Conservation (phyloP, 37 sponge, comb jelly and placozoan species). For the Cladorhizidae sp. region DNA sequence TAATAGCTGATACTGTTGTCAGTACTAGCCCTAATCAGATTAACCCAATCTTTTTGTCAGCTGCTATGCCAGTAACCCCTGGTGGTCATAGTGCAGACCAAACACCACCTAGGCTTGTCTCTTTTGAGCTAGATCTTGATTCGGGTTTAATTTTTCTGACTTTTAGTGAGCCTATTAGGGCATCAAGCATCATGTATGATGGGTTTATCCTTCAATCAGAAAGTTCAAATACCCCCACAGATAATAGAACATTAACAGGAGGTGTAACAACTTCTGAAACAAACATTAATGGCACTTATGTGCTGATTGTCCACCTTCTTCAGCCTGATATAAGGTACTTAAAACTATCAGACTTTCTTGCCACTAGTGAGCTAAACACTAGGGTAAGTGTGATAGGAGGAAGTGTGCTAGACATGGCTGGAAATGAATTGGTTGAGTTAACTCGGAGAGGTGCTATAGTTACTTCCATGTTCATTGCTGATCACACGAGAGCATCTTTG, state of each 20-base stretch:
- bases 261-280: conserved; percentile 43
- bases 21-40: conserved; percentile 53
- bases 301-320: conserved; percentile 58
- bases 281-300: conserved; percentile 71
- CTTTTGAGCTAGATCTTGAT: conserved; percentile 74
- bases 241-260: conserved; percentile 60
- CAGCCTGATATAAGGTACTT: conserved; percentile 79
- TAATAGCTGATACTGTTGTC: conserved; percentile 70
- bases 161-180: conserved; percentile 85
- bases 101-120: conserved; percentile 47
- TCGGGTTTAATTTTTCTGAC: conserved; percentile 51
- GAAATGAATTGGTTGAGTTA: conserved; percentile 48
- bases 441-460: conserved; percentile 28
- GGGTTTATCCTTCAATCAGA: conserved; percentile 63
- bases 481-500: conserved; percentile 60
- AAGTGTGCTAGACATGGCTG: conserved; percentile 80
- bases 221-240: conserved; percentile 23
- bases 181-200: conserved; percentile 43
- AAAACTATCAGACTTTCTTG: conserved; percentile 70
- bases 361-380: conserved; percentile 55
- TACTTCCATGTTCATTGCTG: conserved; percentile 47
- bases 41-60: conserved; percentile 15
- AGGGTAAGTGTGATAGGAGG: conserved; percentile 45
- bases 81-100: conserved; percentile 42
- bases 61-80: conserved; percentile 44